A percentile compares a stretch with the other conserved stretches of the same genome.
phyloP scores from a whole-genome alignment of 2,888 invertebrate species.

The Heliconius cydno region DNA sequence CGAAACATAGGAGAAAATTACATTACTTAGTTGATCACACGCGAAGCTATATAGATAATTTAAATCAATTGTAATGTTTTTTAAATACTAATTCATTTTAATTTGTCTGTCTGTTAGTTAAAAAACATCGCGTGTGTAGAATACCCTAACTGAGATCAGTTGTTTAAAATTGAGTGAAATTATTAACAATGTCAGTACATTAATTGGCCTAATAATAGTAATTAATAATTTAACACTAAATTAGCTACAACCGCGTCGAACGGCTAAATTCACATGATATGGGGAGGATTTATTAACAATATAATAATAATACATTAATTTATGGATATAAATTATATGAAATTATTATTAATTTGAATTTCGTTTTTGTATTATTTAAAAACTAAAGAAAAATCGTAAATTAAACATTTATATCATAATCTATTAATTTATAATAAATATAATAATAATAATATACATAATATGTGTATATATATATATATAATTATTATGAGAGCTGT shows the following conservation, averaged over 20 bases:
- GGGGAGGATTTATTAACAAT: slow-evolving; percentile 10
- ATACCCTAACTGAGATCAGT: slow-evolving; percentile 60
- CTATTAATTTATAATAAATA: neutral
- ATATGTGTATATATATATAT: neutral
- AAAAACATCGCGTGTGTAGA: slow-evolving; percentile 30
- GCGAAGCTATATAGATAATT: neutral
- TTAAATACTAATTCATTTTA: neutral
- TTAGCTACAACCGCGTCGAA: slow-evolving; percentile 33
- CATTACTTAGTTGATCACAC: slow-evolving; percentile 35
- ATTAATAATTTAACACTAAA: slow-evolving; percentile 41
- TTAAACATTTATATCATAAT: neutral
- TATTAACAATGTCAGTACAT: slow-evolving; percentile 47
- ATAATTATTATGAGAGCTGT: slow-evolving; percentile 14
- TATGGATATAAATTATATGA: neutral
- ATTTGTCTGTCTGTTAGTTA: neutral
- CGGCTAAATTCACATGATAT: slow-evolving; percentile 37
- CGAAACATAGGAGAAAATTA: slow-evolving; percentile 29
- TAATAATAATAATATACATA: neutral
- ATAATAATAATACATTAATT: neutral
- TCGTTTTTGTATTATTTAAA: neutral
- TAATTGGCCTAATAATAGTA: slow-evolving; percentile 41
- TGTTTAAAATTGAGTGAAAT: slow-evolving; percentile 52
- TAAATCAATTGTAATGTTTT: neutral
- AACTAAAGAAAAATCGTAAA: neutral
- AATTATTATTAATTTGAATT: neutral